These are phyloP conservation scores for Deroplatys truncata DNA, from an alignment of 2,888 invertebrate genomes.

Conservation along the genomic window DNA sequence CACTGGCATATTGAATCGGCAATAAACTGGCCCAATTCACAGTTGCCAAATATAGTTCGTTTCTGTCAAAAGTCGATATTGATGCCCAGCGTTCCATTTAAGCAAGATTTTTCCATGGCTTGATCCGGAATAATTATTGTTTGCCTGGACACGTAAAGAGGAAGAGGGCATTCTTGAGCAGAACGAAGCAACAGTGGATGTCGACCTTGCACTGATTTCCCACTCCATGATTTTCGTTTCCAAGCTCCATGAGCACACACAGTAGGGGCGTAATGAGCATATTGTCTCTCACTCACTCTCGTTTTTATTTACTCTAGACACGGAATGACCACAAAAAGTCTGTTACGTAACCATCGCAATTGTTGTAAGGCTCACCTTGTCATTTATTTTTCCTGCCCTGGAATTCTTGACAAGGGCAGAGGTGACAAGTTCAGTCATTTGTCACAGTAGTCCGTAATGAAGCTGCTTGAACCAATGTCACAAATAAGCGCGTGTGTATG, in stretches of 20 bases:
- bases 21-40: neutral
- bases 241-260: neutral
- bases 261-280: neutral
- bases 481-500: too few species aligned
- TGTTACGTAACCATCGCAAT: neutral
- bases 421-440: neutral
- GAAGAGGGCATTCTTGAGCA: neutral
- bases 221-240: neutral
- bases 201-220: conserved; percentile 3
- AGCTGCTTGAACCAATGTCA: neutral
- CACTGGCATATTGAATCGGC: too few species aligned
- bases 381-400: neutral
- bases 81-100: neutral
- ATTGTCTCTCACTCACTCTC: neutral
- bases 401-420: neutral
- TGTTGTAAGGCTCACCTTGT: neutral
- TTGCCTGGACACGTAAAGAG: neutral
- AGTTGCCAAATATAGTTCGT: neutral
- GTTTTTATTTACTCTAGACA: neutral
- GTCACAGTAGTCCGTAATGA: neutral
- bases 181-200: neutral
- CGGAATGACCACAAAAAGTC: neutral
- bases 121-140: neutral
- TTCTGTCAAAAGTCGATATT: neutral
- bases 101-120: neutral